Base-by-base conservation (phyloP, 2,113 vertebrate species). In the Athene cunicularia region DNA sequence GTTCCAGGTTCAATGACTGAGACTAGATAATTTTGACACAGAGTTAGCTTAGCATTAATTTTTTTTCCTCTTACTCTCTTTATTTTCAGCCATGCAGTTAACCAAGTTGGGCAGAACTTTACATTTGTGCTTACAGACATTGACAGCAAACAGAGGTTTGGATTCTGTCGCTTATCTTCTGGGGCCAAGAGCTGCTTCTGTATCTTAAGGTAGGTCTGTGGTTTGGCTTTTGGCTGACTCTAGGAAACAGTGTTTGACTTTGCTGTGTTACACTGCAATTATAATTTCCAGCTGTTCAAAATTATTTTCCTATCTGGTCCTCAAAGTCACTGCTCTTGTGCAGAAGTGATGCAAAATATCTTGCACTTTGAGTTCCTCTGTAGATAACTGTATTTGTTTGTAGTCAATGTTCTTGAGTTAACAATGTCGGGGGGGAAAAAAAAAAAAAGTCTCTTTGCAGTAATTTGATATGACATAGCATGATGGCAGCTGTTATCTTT, bases 41-140 rank as follows among this genome's bases (percentile, higher is more conserved):
- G 89, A 94, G 86, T 86, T 84, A 84, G 80, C 93, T 95, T 82
- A 53, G 87, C 89, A 87, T 92, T 98, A 85, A 96, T 81, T 92
- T 92, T 64, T 64, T 87, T 71, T 68, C 59, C 90, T 97, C 96
- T 68, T 95, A 75, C 95, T 95, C 90, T 93, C 86, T 96, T 58
- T 59, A 43, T 90, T 97, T 88, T 26, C 98, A 99, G 99, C 97
- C 98, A 99, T 95, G 97, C 98, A 60, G 98, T 99, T 67, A 99
- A 98, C 96, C 99, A 99, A 95, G 99, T 99, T 41, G 99, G 99
- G 68, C 99, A 99, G 98, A 99, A 99, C 98, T 99, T 99, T 96
- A 99, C 99, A 0, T 99, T 99, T 95, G 99, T 99, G 92, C 98
- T 99, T 97, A 99, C 99, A 86, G 99, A 99, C 98, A 99, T 99